Conservation (phyloP, 2,888 invertebrate genomes). For the Drosophila austrosaltans region DNA sequence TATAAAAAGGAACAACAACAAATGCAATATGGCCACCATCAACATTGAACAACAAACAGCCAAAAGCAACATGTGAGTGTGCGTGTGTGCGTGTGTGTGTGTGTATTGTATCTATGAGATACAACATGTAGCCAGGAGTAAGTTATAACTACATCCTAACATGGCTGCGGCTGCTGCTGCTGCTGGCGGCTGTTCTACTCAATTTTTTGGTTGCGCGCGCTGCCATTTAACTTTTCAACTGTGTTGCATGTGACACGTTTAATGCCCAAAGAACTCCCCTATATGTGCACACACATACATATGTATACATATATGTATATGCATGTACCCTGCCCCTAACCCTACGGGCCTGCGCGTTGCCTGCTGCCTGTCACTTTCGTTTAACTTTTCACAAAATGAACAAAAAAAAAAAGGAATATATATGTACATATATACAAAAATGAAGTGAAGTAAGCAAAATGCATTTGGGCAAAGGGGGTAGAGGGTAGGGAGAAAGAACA, state of each 20-base stretch:
- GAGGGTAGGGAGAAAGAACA: not conserved
- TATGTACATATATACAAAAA: conserved; percentile 25
- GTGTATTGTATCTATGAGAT: conserved; percentile 47
- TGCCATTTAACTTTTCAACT: conserved; percentile 78
- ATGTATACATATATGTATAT: not conserved
- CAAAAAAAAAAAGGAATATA: conserved; percentile 54
- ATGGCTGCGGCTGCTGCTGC: conserved; percentile 69
- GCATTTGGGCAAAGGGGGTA: conserved; percentile 36
- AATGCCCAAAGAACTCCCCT: conserved; percentile 61
- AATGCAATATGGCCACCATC: conserved; percentile 50
- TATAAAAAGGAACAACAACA: conserved; percentile 9
- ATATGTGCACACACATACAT: conserved; percentile 7
- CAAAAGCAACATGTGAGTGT: conserved; percentile 34
- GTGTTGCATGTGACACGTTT: conserved; percentile 75
- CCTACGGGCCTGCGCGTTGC: conserved; percentile 58
- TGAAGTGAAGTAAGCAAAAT: conserved; percentile 9
- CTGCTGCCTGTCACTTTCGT: conserved; percentile 76
- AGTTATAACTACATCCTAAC: conserved; percentile 70
- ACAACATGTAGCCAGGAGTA: conserved; percentile 25
- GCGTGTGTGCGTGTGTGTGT: conserved; percentile 18
- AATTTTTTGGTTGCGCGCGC: conserved; percentile 48
- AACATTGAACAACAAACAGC: conserved; percentile 6
- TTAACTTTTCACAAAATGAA: conserved; percentile 67
- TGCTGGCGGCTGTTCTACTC: conserved; percentile 35
- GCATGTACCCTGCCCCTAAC: conserved; percentile 24